These are phyloP conservation scores for Amblyornis subalaris DNA, from an alignment of 2,113 vertebrate species.

Conservation along the genomic window DNA sequence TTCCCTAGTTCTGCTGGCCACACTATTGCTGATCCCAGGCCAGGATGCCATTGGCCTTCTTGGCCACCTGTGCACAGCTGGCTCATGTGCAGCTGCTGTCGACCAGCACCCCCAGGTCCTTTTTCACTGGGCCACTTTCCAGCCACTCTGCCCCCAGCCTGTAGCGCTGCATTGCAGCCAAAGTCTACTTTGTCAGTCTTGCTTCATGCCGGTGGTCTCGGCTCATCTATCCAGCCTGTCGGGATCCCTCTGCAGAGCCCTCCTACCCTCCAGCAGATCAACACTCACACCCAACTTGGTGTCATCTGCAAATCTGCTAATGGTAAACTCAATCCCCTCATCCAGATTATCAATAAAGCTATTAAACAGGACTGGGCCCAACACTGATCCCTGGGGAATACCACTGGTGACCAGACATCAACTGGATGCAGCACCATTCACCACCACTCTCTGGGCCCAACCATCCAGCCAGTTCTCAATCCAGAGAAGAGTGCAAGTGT, in stretches of 20 bases:
- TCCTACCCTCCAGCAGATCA: background rate
- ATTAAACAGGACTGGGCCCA: background rate
- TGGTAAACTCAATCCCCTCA: background rate
- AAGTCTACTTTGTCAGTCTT: background rate
- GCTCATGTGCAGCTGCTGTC: background rate
- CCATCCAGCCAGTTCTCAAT: background rate
- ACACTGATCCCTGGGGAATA: background rate
- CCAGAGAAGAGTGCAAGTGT: background rate
- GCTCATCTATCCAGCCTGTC: background rate
- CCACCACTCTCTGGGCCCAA: background rate
- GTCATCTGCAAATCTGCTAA: background rate
- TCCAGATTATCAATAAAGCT: background rate
- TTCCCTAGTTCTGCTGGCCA: background rate
- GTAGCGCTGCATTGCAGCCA: fast-evolving
- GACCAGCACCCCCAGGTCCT: background rate
- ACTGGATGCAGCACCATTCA: background rate
- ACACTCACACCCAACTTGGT: background rate
- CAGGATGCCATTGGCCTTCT: fast-evolving
- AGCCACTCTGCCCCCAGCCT: background rate
- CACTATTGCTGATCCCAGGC: fast-evolving
- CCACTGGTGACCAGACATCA: background rate
- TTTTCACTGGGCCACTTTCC: background rate
- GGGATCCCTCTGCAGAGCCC: background rate
- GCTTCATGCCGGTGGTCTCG: background rate
- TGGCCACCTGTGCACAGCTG: background rate